Evolutionary conservation across 2,797 vertebrate species (phyloP), one percentile per base, ranked within the genome.

Genomic region (Gallinago nigripennis): DNA sequence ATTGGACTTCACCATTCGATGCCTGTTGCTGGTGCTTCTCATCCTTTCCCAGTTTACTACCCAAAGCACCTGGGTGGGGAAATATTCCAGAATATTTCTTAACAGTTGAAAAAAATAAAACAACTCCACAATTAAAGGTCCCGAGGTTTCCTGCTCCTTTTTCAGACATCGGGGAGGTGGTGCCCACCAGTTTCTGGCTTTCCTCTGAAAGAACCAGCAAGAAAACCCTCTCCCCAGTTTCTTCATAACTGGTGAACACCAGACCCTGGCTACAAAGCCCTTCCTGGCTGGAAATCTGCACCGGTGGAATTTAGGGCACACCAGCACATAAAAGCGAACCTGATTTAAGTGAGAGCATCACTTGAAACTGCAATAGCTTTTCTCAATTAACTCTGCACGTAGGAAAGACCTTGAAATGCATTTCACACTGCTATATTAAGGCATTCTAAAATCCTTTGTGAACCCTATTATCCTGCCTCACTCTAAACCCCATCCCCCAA

Each of bases 1-100:
- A 1, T 43, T 1, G 2, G 31, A 41, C n/a, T 1, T 56, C 56
- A 20, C 27, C 51, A 2, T 3, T 16, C 2, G 0, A 5, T 33
- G 51, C 50, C 39, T 72, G 27, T 12, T 63, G 48, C 60, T 18
- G 68, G 43, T 16, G 64, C 33, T 68, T 77, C 6, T 58, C 33
- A 37, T 23, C 8, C 16, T 65, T 30, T 14, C 43, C 58, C 64
- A 35, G 25, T 35, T 60, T 56, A 4, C 31, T 8, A 5, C 9
- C 63, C 5, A 43, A 80, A 28, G 33, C 9, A 2, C 25, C 21
- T 1, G 17, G 20, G 5, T 19, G 30, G 27, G 63, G 45, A 60
- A 88, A 60, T 9, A 30, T 2, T 48, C 0, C 0, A 27, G n/a
- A 86, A 28, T 8, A 71, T 66, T 82, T 33, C 41, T 30, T 14